A percentile compares a stretch with the other conserved stretches of the same genome.
These are phyloP conservation scores for Diabrotica undecimpunctata DNA, from an alignment of 1,140 invertebrate genomes.

Conservation along the genomic window DNA sequence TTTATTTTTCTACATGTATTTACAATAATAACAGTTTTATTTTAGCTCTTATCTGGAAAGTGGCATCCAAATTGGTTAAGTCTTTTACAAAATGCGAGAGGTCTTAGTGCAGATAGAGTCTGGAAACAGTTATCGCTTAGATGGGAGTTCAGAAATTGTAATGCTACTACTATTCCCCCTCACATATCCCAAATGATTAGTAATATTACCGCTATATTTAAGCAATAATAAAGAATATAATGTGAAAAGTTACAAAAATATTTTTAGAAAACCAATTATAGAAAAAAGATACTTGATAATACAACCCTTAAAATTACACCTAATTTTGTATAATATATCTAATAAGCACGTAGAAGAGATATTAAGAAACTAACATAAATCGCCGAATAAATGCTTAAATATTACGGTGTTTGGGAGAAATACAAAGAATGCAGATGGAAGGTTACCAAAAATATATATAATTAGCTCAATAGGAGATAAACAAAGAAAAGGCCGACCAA, in stretches of 20 bases:
- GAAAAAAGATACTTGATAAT: too few species aligned
- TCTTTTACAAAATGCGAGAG: slow-evolving; percentile 54
- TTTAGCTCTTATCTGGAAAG: slow-evolving; percentile 25
- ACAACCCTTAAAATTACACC: too few species aligned
- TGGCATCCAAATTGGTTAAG: slow-evolving; percentile 54
- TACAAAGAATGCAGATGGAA: too few species aligned
- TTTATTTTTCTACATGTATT: background rate
- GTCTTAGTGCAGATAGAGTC: slow-evolving; percentile 52
- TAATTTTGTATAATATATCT: too few species aligned
- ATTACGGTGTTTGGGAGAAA: too few species aligned
- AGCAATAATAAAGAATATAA: slow-evolving; percentile 20
- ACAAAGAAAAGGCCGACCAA: too few species aligned
- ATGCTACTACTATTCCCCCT: slow-evolving; percentile 22
- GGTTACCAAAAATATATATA: too few species aligned
- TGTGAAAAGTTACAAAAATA: background rate
- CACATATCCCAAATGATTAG: slow-evolving; percentile 32
- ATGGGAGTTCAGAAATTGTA: slow-evolving; percentile 49
- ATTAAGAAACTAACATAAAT: too few species aligned
- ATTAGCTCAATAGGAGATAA: too few species aligned
- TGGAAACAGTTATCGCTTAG: slow-evolving; percentile 53
- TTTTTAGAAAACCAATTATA: too few species aligned
- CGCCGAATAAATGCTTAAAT: too few species aligned
- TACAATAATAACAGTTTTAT: background rate
- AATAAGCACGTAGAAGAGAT: too few species aligned
- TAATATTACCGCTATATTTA: slow-evolving; percentile 31